Percentiles rank a stretch among this genome's conserved stretches.
Conservation (phyloP, 1,140 invertebrate genomes). For the Lanistes nyassanus region DNA sequence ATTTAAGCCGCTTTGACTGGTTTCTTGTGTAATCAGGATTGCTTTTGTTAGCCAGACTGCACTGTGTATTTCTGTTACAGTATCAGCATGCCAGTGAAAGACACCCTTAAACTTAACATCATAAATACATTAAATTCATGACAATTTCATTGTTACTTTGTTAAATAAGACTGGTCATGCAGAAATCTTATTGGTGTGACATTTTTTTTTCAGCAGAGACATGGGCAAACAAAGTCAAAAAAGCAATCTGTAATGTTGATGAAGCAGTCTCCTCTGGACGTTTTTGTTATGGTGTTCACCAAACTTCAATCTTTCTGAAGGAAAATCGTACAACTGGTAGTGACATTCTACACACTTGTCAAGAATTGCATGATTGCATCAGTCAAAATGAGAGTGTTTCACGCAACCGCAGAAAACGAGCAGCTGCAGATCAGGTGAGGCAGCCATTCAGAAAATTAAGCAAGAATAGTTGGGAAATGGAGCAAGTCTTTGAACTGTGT, state of each 20-base stretch:
- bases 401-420: background rate
- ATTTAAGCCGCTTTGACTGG: background rate
- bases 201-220: conserved; percentile 6
- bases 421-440: conserved; percentile 1
- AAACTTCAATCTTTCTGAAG: background rate
- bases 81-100: background rate
- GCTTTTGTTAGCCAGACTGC: background rate
- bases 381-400: background rate
- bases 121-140: background rate
- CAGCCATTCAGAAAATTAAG: background rate
- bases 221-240: conserved; percentile 17
- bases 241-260: conserved; percentile 1
- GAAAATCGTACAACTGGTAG: background rate
- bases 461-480: too few species aligned
- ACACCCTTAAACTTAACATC: background rate
- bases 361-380: background rate
- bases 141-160: too few species aligned
- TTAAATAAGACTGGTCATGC: too few species aligned
- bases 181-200: background rate
- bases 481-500: background rate
- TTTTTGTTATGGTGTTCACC: conserved; percentile 5
- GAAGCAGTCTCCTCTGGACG: background rate
- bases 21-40: background rate
- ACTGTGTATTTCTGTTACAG: background rate
- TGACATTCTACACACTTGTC: background rate